Evolutionary conservation across 2,797 vertebrate genomes (phyloP), one percentile per base, ranked within the genome.

Genomic region (Vultur gryphus): DNA sequence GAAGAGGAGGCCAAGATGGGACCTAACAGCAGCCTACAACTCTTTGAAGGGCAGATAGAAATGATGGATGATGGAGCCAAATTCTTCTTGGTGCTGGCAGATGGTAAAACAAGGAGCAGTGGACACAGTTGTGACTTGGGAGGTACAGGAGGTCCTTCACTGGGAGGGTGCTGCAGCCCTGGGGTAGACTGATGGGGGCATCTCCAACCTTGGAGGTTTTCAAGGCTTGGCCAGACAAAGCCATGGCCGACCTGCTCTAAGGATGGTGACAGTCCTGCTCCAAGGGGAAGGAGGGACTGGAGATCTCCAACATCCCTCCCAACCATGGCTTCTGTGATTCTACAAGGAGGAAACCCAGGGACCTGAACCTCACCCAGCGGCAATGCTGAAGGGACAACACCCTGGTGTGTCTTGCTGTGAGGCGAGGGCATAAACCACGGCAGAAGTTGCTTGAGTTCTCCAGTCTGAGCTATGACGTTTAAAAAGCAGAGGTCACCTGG

Each of bases 371-470:
- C 51, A 39, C 4, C 24, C 24, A 7, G 37, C 55, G 64, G 20
- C 44, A 64, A 23, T 35, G 24, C 16, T 70, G 55, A 67, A 57
- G 61, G 33, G 28, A n/a, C 41, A 80, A 43, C 6, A 14, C 5
- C 9, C 9, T 44, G 28, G 16, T 29, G 35, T 44, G 13, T 39
- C 73, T 57, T 58, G 25, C 28, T 84, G 33, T 39, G 57, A 57
- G 65, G 26, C 0, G 1, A 71, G 37, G 28, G n/a, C 33, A 29
- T 21, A 72, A 65, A 35, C 9, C n/a, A 58, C 1, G 1, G 39
- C 51, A 58, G 51, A 35, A 66, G n/a, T 17, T 39, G 11, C 51
- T 26, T 15, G 20, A 65, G n/a, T 31, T 58, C n/a, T 65, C 51
- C 58, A 25, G 8, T 19, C 48, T 24, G 41, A 82, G 39, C n/a